These are phyloP conservation scores for Cephus rjabovi DNA, from an alignment of 2,888 invertebrate genomes.

Conservation along the genomic window DNA sequence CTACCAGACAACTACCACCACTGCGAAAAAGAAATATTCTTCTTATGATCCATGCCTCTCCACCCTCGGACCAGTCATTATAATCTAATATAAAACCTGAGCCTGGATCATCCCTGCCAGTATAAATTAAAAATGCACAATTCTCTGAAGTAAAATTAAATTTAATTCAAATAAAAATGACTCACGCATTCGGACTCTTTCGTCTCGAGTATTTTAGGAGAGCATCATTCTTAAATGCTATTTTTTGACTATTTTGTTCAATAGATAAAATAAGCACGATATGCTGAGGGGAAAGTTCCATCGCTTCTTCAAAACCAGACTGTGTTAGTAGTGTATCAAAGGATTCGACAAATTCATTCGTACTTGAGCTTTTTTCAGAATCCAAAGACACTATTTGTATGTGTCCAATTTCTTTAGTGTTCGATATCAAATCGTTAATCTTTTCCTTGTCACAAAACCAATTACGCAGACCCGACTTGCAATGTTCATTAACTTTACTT, in stretches of 20 bases:
- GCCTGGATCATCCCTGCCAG: constrained; percentile 5
- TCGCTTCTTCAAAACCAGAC: neutral
- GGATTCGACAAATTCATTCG: neutral
- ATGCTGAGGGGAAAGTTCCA: neutral
- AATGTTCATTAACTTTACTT: neutral
- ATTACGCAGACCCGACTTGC: neutral
- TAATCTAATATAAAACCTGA: constrained; percentile 13
- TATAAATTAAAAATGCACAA: neutral
- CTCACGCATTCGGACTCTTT: neutral
- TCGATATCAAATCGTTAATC: constrained; percentile 11
- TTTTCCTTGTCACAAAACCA: constrained; percentile 8
- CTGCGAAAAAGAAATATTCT: constrained; percentile 12
- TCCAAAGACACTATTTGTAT: neutral
- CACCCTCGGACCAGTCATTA: constrained; percentile 8
- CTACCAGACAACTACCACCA: constrained; percentile 12
- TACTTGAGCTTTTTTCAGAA: neutral
- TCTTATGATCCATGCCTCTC: constrained; percentile 13
- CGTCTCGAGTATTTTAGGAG: constrained; percentile 13
- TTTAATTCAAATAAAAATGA: neutral
- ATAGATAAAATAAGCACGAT: constrained; percentile 13
- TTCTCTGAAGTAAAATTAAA: neutral
- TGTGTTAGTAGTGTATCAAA: neutral
- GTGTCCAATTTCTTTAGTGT: neutral
- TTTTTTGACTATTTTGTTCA: constrained; percentile 2
- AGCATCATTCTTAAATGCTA: constrained; percentile 11